These are phyloP conservation scores for Scaptomyza parva DNA, from an alignment of 2,888 invertebrate genomes.

Conservation along the genomic window DNA sequence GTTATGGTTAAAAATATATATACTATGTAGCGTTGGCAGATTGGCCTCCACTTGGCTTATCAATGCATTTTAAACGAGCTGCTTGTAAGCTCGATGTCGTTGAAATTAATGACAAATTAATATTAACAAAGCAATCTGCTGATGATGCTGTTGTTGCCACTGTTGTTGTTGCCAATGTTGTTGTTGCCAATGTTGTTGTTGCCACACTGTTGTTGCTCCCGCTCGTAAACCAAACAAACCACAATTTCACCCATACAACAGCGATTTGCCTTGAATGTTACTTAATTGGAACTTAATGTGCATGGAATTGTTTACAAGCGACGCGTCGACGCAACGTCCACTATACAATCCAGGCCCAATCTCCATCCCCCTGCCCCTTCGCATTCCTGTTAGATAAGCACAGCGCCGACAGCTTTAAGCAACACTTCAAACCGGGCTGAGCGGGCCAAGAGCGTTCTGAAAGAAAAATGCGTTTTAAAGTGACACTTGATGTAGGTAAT, in stretches of 20 bases:
- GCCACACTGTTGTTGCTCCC: conserved; percentile 15
- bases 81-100: conserved; percentile 63
- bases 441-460: conserved; percentile 23
- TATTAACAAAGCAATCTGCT: conserved; percentile 79
- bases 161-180: conserved; percentile 8
- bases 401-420: conserved; percentile 65
- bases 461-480: conserved; percentile 80
- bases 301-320: conserved; percentile 74
- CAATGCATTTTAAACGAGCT: conserved; percentile 79
- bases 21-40: conserved; percentile 26
- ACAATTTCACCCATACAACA: conserved; percentile 41
- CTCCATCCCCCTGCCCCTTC: no score
- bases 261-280: conserved; percentile 69
- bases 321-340: conserved; percentile 13
- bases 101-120: conserved; percentile 77
- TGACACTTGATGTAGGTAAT: conserved; percentile 78
- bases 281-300: conserved; percentile 79
- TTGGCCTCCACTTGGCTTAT: conserved; percentile 68
- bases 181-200: background rate
- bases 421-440: conserved; percentile 56
- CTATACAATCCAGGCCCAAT: conserved; percentile 17
- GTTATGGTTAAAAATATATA: conserved; percentile 32
- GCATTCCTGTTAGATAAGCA: conserved; percentile 61
- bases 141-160: background rate
- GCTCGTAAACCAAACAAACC: conserved; percentile 44